Evolutionary conservation across 2,888 invertebrate species (phyloP).

Genomic region (Diploptera punctata): DNA sequence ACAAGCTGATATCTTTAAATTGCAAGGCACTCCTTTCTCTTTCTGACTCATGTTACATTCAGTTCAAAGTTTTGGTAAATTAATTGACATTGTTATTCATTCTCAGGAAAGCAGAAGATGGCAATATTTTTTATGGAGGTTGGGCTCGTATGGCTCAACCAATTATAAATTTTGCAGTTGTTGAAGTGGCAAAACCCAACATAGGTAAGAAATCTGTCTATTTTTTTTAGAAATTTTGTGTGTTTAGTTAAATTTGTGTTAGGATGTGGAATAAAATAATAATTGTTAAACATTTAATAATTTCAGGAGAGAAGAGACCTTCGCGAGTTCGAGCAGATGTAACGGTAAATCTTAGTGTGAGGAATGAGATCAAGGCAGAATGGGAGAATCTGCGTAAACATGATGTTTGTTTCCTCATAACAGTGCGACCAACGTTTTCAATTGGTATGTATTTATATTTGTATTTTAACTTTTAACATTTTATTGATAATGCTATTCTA

Average conservation of each 20-base stretch:
- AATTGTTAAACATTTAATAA: slow-evolving; percentile 15
- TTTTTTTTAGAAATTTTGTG: background rate
- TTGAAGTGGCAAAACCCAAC: slow-evolving; percentile 92
- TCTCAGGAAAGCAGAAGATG: slow-evolving; percentile 83
- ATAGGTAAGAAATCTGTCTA: slow-evolving; percentile 59
- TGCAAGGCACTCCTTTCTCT: too few species aligned
- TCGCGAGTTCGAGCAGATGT: slow-evolving; percentile 96
- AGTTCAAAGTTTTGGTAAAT: background rate
- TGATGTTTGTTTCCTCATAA: slow-evolving; percentile 96
- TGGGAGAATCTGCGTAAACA: slow-evolving; percentile 98
- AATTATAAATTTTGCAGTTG: slow-evolving; percentile 89
- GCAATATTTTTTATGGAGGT: slow-evolving; percentile 88
- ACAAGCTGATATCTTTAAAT: too few species aligned
- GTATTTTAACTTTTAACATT: too few species aligned
- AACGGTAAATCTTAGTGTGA: slow-evolving; percentile 88
- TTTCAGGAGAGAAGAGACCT: slow-evolving; percentile 86
- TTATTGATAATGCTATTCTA: too few species aligned
- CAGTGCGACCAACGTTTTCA: slow-evolving; percentile 82
- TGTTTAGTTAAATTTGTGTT: background rate
- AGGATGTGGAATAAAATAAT: too few species aligned
- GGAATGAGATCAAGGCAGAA: slow-evolving; percentile 91
- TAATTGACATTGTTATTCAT: slow-evolving; percentile 6
- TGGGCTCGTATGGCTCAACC: slow-evolving; percentile 99
- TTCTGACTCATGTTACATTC: background rate
- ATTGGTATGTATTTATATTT: too few species aligned